Conservation (phyloP, 2,888 invertebrate species). For the Drosophila formosana region DNA sequence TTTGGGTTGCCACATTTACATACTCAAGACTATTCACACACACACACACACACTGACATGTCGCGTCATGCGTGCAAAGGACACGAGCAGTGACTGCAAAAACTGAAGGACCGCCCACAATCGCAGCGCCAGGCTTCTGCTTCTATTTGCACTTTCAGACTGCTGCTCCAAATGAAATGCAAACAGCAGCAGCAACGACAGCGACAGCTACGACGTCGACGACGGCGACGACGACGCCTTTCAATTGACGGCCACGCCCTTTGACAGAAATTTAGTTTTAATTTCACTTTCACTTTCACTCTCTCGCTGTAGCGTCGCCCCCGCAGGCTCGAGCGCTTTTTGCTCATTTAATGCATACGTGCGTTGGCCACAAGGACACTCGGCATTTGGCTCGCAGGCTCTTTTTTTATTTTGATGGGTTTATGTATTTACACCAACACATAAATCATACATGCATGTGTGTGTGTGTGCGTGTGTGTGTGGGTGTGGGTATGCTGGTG, state of each 20-base stretch:
- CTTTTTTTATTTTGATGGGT: constrained; percentile 64
- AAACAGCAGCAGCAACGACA: constrained; percentile 59
- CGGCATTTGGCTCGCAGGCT: constrained; percentile 28
- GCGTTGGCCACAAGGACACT: constrained; percentile 69
- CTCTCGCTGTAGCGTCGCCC: constrained; percentile 10
- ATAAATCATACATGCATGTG: constrained; percentile 59
- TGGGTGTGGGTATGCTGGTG: constrained; percentile 43
- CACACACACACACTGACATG: constrained; percentile 8
- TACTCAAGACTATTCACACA: constrained; percentile 53
- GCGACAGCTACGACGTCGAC: constrained; percentile 25
- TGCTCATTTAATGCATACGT: constrained; percentile 72
- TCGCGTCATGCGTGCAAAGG: constrained; percentile 53
- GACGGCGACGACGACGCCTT: constrained; percentile 32
- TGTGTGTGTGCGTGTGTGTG: constrained; percentile 18
- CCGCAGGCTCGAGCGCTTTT: constrained; percentile 25
- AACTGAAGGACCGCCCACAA: constrained; percentile 53
- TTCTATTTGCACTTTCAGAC: constrained; percentile 45
- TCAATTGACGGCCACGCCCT: constrained; percentile 71
- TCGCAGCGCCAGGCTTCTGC: constrained; percentile 17
- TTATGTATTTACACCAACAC: constrained; percentile 75
- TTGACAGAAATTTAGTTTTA: constrained; percentile 67
- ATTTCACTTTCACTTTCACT: constrained; percentile 67
- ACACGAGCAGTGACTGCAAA: constrained; percentile 74
- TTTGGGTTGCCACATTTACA: constrained; percentile 34
- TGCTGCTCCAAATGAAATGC: constrained; percentile 62